Conservation (phyloP, 2,113 vertebrate genomes). For the Sturnira hondurensis region DNA sequence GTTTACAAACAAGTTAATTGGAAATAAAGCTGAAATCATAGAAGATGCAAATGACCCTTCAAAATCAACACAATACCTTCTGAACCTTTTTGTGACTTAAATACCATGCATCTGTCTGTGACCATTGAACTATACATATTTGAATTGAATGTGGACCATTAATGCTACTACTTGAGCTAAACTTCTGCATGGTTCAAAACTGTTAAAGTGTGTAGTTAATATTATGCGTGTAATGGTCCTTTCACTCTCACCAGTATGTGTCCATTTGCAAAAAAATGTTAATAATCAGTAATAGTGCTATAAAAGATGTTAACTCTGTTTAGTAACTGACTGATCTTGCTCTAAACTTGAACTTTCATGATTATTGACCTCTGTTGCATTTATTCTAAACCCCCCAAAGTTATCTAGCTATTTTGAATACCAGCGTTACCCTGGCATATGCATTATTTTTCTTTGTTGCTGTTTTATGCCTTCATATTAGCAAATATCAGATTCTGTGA, state of each 20-base stretch:
- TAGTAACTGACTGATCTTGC: conserved; percentile 94
- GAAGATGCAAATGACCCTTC: conserved; percentile 86
- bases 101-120: conserved; percentile 91
- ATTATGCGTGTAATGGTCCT: conserved; percentile 96
- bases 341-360: conserved; percentile 94
- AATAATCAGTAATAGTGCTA: conserved; percentile 92
- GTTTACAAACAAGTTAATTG: conserved; percentile 86
- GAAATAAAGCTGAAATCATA: conserved; percentile 86
- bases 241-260: conserved; percentile 92
- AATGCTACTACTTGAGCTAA: conserved; percentile 91
- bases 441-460: conserved; percentile 96
- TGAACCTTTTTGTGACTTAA: conserved; percentile 88
- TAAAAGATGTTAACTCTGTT: conserved; percentile 93
- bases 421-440: conserved; percentile 94
- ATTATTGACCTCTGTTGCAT: conserved; percentile 97
- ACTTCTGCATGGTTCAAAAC: conserved; percentile 95
- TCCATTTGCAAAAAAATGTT: conserved; percentile 91
- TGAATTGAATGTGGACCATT: conserved; percentile 91
- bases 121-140: conserved; percentile 91
- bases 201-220: conserved; percentile 94
- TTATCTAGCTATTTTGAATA: conserved; percentile 93
- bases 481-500: conserved; percentile 90
- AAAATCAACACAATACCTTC: conserved; percentile 87
- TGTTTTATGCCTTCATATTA: conserved; percentile 95
- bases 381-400: conserved; percentile 87